Conservation (phyloP, 2,113 vertebrate genomes). For the Myiagra hebetior region DNA sequence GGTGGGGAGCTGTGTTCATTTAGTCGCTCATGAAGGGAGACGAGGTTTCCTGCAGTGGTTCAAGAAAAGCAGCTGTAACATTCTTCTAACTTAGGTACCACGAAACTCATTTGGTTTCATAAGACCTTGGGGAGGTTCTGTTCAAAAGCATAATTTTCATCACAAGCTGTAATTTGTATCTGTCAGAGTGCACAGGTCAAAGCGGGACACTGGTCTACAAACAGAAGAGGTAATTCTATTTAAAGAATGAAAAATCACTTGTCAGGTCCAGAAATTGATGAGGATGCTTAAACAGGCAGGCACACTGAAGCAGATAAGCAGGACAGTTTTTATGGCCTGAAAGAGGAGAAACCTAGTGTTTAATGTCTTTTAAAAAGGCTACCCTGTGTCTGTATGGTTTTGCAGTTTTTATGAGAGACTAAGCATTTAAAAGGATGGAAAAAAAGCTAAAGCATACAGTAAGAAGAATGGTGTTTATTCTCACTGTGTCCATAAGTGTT, state of each 20-base stretch:
- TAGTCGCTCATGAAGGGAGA: background rate
- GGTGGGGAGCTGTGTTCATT: background rate
- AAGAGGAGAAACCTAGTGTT: background rate
- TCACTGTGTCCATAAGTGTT: background rate
- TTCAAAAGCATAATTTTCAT: background rate
- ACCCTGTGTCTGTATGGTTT: background rate
- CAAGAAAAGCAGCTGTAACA: background rate
- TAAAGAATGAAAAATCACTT: constrained; percentile 51
- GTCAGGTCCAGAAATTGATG: constrained; percentile 34
- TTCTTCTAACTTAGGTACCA: background rate
- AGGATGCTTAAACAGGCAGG: constrained; percentile 23
- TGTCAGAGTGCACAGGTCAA: constrained; percentile 10
- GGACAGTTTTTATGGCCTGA: background rate
- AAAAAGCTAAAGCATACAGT: background rate
- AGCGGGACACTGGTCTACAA: background rate
- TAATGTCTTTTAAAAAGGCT: background rate
- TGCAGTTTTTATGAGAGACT: background rate
- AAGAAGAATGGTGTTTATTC: background rate
- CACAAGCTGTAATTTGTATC: background rate
- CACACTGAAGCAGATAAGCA: background rate
- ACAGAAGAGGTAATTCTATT: constrained; percentile 10
- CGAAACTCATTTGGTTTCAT: background rate
- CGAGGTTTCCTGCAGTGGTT: background rate
- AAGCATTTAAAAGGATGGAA: background rate
- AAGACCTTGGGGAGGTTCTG: background rate